A percentile compares a stretch with the other conserved stretches of the same genome.
phyloP scores from a whole-genome alignment of 2,797 vertebrate genomes.

The Labeo calbasu region DNA sequence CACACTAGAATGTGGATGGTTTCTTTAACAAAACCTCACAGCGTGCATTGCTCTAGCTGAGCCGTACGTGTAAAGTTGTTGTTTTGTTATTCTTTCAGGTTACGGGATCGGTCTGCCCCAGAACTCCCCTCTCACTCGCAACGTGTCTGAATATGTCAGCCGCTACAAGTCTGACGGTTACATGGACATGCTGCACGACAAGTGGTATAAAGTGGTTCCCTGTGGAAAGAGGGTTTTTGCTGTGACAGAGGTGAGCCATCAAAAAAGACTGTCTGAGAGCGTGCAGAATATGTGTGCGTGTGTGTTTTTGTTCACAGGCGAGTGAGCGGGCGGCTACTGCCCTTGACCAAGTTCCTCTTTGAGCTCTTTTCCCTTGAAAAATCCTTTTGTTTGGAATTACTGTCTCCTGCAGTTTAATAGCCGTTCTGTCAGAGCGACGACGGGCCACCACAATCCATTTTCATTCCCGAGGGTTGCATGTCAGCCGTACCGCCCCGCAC shows the following conservation, averaged over 20 bases:
- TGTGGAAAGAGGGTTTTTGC: constrained; percentile 87
- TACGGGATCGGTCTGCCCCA: constrained; percentile 76
- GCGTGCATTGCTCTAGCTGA: not conserved
- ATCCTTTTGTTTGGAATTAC: constrained; percentile 50
- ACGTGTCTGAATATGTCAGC: constrained; percentile 91
- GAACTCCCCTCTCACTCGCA: constrained; percentile 88
- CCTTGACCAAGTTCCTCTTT: constrained; percentile 31
- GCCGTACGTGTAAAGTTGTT: not conserved
- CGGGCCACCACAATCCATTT: constrained; percentile 44
- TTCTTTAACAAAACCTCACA: constrained; percentile 17
- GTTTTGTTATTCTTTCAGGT: constrained; percentile 46
- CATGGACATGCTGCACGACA: constrained; percentile 96
- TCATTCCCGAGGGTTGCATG: constrained; percentile 42
- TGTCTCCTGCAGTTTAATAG: constrained; percentile 60
- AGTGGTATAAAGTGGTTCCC: constrained; percentile 96
- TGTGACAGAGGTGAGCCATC: constrained; percentile 57
- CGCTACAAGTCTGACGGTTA: constrained; percentile 94
- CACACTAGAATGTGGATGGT: constrained; percentile 1
- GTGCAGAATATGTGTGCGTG: constrained; percentile 59
- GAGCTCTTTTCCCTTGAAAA: constrained; percentile 32
- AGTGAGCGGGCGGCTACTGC: not conserved
- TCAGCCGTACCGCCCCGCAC: constrained; percentile 38
- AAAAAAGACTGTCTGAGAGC: constrained; percentile 27
- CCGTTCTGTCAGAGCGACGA: constrained; percentile 42
- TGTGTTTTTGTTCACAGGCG: constrained; percentile 43